Evolutionary conservation across 30 jellyfish, hydroid and myxozoan species (phyloP).

Genomic region (Haliclystus octoradiatus): DNA sequence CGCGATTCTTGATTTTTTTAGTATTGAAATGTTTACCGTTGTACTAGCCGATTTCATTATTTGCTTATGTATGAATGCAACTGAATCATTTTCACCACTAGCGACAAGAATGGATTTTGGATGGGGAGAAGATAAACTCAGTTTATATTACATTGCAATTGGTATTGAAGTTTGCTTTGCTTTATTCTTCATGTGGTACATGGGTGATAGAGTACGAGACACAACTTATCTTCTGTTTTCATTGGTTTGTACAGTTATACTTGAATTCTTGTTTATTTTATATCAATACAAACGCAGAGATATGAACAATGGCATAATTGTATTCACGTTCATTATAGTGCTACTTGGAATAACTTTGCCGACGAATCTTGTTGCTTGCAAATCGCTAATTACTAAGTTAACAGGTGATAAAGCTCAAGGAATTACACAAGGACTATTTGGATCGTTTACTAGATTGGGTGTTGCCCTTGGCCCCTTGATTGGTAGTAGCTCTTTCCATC

Average conservation of each 20-base stretch:
- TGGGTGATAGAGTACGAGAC: background rate
- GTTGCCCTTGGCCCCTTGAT: background rate
- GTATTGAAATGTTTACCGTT: background rate
- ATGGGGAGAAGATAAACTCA: background rate
- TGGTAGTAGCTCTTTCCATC: background rate
- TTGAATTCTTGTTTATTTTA: background rate
- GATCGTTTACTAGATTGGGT: background rate
- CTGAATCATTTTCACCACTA: background rate
- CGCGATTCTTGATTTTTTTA: background rate
- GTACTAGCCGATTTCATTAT: background rate
- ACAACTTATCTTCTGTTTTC: background rate
- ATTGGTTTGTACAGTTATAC: background rate
- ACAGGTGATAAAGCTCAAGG: background rate
- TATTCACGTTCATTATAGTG: background rate
- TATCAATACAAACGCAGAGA: background rate
- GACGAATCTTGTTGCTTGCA: background rate
- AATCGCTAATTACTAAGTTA: background rate
- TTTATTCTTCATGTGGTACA: background rate
- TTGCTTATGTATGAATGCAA: background rate
- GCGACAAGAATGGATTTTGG: background rate
- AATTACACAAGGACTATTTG: background rate
- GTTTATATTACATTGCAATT: background rate
- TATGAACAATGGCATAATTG: background rate
- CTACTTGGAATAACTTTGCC: background rate
- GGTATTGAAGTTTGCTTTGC: background rate